phyloP scores from a whole-genome alignment of 2,797 vertebrate genomes.

The Xenops minutus region DNA sequence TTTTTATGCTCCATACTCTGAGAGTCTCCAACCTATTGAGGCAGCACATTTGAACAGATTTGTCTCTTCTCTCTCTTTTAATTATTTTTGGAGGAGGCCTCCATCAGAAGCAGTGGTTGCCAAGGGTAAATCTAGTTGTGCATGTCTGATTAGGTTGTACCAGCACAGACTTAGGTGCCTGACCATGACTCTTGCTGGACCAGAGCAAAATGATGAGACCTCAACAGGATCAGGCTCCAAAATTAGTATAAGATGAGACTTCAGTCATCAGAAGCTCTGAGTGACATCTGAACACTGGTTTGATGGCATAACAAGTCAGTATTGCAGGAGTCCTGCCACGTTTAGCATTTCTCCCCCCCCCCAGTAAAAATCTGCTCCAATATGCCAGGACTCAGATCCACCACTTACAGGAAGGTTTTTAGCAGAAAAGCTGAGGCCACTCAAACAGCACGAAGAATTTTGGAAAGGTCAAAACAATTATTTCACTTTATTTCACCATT shows the following conservation, averaged over 20 bases:
- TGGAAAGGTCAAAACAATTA: conserved; percentile 9
- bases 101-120: neutral
- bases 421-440: neutral
- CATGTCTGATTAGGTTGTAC: neutral
- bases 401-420: neutral
- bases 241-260: neutral
- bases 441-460: neutral
- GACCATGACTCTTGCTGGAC: neutral
- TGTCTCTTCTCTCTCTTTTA: neutral
- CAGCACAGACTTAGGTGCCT: neutral
- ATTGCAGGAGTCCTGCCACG: neutral
- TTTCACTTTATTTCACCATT: neutral
- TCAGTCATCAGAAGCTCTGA: neutral
- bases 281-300: neutral
- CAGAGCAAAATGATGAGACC: neutral
- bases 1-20: neutral
- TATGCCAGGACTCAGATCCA: neutral
- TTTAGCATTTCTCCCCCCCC: neutral
- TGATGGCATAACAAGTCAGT: neutral
- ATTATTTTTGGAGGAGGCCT: neutral
- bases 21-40: neutral
- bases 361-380: neutral
- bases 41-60: neutral
- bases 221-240: neutral
- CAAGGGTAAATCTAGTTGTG: neutral